Conservation (phyloP, 35 echinoderm and acorn worm genomes). For the Ophiothrix spiculata region DNA sequence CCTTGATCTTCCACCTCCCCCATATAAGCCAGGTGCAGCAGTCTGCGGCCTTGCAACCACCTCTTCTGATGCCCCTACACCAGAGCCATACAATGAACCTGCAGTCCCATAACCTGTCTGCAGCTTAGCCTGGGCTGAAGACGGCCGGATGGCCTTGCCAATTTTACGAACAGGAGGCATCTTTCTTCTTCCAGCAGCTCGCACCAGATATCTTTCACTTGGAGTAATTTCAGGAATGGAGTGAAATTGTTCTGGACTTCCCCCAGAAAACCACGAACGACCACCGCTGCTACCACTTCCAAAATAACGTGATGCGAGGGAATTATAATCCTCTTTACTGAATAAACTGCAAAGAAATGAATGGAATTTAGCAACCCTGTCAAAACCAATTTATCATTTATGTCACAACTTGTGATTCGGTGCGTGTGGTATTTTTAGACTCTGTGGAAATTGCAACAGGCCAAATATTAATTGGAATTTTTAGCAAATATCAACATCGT, state of each 20-base stretch:
- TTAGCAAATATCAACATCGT: no score
- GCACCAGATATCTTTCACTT: constrained; percentile 9
- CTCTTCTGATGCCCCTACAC: constrained; percentile 44
- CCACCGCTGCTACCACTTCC: neutral
- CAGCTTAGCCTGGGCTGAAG: constrained; percentile 78
- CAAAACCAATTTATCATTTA: neutral
- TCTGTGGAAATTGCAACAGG: no score
- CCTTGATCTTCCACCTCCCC: constrained; percentile 1
- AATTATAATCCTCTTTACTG: constrained; percentile 10
- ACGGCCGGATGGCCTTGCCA: constrained; percentile 66
- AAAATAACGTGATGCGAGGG: constrained; percentile 10
- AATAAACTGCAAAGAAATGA: constrained; percentile 10
- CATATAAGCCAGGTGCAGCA: constrained; percentile 62
- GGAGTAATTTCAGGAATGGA: neutral
- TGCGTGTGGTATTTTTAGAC: no score
- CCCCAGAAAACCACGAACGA: neutral
- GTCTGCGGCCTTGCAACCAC: constrained; percentile 57
- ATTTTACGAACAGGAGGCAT: constrained; percentile 65
- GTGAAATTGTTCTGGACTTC: neutral
- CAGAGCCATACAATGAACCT: no score
- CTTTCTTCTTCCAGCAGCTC: neutral
- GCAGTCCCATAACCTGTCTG: constrained; percentile 35
- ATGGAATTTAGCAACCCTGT: neutral
- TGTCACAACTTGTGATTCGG: no score
- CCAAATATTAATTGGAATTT: no score